phyloP scores from a whole-genome alignment of 2,888 invertebrate species.

The Augiades crinisus region DNA sequence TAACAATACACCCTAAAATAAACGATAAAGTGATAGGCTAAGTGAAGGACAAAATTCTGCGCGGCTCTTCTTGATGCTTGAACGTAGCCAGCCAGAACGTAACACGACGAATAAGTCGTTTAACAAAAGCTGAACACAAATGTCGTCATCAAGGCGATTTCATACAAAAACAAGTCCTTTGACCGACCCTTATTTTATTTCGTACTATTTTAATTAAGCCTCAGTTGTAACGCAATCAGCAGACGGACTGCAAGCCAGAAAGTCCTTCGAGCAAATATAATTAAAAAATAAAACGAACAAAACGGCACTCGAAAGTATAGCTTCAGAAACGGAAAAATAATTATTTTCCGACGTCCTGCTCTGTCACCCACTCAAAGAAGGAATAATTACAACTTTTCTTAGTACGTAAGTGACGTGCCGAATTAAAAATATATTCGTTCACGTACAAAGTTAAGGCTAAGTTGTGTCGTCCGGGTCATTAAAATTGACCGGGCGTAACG shows the following conservation, averaged over 20 bases:
- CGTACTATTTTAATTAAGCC: slow-evolving; percentile 25
- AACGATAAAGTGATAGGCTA: too few relatives aligned
- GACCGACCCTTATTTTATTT: slow-evolving; percentile 15
- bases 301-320: slow-evolving; percentile 33
- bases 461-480: slow-evolving; percentile 50
- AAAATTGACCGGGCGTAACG: slow-evolving; percentile 54
- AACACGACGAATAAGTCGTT: background rate
- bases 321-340: slow-evolving; percentile 34
- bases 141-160: background rate
- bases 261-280: slow-evolving; percentile 22
- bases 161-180: slow-evolving; percentile 9
- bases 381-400: slow-evolving; percentile 36
- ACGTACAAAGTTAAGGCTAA: slow-evolving; percentile 50
- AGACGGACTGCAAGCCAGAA: slow-evolving; percentile 23
- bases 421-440: slow-evolving; percentile 56
- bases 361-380: slow-evolving; percentile 33
- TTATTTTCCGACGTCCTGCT: slow-evolving; percentile 31
- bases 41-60: too few relatives aligned
- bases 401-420: slow-evolving; percentile 29
- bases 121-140: background rate
- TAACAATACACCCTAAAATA: too few relatives aligned
- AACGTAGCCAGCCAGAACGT: too few relatives aligned
- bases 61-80: too few relatives aligned
- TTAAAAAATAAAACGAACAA: slow-evolving; percentile 31
- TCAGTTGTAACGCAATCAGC: slow-evolving; percentile 21